These are phyloP conservation scores for Balaenoptera acutorostrata DNA, from an alignment of 2,113 vertebrate species.

Conservation along the genomic window DNA sequence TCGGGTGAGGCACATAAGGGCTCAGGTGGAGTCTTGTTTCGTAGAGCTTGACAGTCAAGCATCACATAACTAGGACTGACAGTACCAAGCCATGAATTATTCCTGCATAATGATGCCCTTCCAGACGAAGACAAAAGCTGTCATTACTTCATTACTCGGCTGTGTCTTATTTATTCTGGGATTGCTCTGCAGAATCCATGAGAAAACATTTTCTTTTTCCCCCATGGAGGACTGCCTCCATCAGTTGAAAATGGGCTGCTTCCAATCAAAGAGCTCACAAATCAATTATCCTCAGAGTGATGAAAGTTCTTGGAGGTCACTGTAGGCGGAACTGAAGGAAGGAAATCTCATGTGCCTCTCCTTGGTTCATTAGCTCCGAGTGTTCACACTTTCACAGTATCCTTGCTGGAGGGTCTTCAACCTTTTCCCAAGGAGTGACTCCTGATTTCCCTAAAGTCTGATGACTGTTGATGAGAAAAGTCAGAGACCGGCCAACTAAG, in stretches of 20 bases:
- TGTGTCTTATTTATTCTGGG: slow-evolving; percentile 47
- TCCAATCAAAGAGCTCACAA: not conserved
- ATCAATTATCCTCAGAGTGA: slow-evolving; percentile 23
- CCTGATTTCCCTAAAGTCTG: not conserved
- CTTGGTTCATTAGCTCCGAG: not conserved
- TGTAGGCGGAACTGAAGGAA: slow-evolving; percentile 51
- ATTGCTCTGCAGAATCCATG: not conserved
- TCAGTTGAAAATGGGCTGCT: not conserved
- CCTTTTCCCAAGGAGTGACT: not conserved
- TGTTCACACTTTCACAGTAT: slow-evolving; percentile 46
- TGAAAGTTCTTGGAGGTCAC: slow-evolving; percentile 73
- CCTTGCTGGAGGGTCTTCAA: slow-evolving; percentile 11
- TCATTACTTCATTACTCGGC: not conserved
- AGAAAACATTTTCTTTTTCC: not conserved
- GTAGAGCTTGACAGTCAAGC: not conserved
- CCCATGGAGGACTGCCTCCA: not conserved
- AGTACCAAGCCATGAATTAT: slow-evolving; percentile 36
- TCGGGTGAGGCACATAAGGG: not conserved
- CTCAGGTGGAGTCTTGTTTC: not conserved
- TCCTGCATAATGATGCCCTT: slow-evolving; percentile 40
- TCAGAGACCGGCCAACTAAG: not conserved
- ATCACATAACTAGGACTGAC: slow-evolving; percentile 31
- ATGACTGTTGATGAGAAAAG: not conserved
- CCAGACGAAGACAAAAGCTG: slow-evolving; percentile 54
- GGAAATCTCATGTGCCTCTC: not conserved